phyloP scores from a whole-genome alignment of 2,797 vertebrate species.

The Mareca penelope region DNA sequence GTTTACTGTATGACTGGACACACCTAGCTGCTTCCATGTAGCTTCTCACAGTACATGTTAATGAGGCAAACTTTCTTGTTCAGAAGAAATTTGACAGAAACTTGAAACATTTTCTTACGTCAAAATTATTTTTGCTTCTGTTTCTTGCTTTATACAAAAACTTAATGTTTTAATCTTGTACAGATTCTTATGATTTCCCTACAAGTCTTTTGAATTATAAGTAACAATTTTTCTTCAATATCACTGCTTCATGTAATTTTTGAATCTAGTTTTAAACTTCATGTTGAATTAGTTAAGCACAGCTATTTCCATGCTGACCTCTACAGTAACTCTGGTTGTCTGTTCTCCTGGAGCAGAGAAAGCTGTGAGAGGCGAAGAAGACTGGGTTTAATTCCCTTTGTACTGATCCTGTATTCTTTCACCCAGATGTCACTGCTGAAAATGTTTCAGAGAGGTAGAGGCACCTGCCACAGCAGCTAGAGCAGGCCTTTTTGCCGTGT shows the following conservation, averaged over 20 bases:
- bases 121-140: not conserved
- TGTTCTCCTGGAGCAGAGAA: not conserved
- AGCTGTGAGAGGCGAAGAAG: not conserved
- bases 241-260: not conserved
- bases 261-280: not conserved
- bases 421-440: not conserved
- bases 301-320: not conserved
- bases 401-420: not conserved
- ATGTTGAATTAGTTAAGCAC: not conserved
- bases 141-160: not conserved
- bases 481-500: not conserved
- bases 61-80: not conserved
- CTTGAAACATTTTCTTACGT: not conserved
- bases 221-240: not conserved
- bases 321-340: not conserved
- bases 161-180: not conserved
- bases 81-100: not conserved
- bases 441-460: not conserved
- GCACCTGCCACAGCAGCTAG: not conserved
- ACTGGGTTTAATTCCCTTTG: not conserved
- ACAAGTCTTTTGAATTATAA: not conserved
- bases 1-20: not conserved
- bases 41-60: not conserved
- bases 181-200: not conserved
- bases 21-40: not conserved